A percentile compares a stretch with the other conserved stretches of the same genome.
phyloP scores from a whole-genome alignment of 2,888 invertebrate species.

The Camptogramma bilineatum region DNA sequence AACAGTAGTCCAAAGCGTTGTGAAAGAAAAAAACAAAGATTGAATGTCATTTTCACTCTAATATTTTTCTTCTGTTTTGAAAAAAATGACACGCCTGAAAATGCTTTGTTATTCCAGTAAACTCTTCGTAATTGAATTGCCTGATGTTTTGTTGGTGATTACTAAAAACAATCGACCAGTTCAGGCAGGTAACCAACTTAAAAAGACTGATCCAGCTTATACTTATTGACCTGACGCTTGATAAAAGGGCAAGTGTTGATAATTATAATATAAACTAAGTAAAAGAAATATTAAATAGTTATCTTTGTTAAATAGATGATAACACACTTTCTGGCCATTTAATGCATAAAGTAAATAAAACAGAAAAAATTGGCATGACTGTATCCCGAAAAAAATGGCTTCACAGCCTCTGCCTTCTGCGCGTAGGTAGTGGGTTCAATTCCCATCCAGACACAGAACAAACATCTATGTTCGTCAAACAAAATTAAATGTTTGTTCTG shows the following conservation, averaged over 20 bases:
- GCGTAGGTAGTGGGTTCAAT: too few species aligned
- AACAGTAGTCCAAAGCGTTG: not conserved
- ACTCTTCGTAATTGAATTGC: too few species aligned
- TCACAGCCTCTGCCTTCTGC: too few species aligned
- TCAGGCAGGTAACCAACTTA: not conserved
- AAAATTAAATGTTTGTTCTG: too few species aligned
- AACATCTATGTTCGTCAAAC: too few species aligned
- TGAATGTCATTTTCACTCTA: not conserved
- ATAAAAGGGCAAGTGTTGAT: slow-evolving; percentile 1
- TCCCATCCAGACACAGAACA: too few species aligned
- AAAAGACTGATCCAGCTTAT: not conserved
- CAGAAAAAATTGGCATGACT: too few species aligned
- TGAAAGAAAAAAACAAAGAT: not conserved
- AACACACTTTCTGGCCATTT: too few species aligned
- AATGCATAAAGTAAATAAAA: too few species aligned
- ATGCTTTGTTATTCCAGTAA: not conserved
- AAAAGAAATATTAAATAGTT: not conserved
- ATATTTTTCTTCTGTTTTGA: not conserved
- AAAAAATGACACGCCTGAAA: not conserved
- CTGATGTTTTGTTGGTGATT: not conserved
- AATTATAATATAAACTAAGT: not conserved
- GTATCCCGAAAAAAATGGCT: too few species aligned
- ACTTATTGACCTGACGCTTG: not conserved
- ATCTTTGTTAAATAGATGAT: not conserved
- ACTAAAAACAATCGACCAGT: not conserved